Evolutionary conservation across 2,113 vertebrate genomes (phyloP).

Genomic region (Xenus cinereus): DNA sequence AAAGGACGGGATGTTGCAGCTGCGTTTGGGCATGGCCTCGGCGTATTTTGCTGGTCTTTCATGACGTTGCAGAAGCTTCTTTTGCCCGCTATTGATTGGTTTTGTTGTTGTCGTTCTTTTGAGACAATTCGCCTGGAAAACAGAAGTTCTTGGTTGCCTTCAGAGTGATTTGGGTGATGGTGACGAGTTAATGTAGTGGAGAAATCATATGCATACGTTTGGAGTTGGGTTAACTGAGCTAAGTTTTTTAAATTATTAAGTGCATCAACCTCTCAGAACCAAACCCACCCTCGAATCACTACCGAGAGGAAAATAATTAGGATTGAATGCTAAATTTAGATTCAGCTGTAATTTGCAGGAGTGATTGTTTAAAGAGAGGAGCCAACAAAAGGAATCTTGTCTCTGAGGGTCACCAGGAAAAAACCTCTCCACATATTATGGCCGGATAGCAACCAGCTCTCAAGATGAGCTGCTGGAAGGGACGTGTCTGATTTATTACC

Average conservation of each 20-base stretch:
- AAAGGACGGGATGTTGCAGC: not conserved
- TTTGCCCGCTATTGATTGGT: not conserved
- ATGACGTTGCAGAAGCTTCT: not conserved
- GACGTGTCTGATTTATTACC: not conserved
- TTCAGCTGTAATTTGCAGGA: not conserved
- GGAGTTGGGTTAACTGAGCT: not conserved
- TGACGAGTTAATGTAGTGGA: not conserved
- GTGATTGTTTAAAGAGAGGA: conserved; percentile 25
- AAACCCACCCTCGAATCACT: not conserved
- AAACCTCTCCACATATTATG: not conserved
- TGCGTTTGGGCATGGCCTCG: not conserved
- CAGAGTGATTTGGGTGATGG: not conserved
- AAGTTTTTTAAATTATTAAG: not conserved
- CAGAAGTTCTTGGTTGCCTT: not conserved
- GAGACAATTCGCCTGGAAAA: not conserved
- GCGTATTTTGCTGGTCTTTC: not conserved
- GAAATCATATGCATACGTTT: not conserved
- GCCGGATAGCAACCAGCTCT: not conserved
- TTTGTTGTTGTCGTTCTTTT: not conserved
- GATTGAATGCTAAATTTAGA: not conserved
- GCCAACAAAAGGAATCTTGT: conserved; percentile 10
- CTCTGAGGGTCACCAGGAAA: not conserved
- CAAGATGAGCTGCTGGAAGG: not conserved
- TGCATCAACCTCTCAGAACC: not conserved
- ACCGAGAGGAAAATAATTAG: conserved; percentile 16